Evolutionary conservation across 2,888 invertebrate species (phyloP).

Genomic region (Apotomis capreana): DNA sequence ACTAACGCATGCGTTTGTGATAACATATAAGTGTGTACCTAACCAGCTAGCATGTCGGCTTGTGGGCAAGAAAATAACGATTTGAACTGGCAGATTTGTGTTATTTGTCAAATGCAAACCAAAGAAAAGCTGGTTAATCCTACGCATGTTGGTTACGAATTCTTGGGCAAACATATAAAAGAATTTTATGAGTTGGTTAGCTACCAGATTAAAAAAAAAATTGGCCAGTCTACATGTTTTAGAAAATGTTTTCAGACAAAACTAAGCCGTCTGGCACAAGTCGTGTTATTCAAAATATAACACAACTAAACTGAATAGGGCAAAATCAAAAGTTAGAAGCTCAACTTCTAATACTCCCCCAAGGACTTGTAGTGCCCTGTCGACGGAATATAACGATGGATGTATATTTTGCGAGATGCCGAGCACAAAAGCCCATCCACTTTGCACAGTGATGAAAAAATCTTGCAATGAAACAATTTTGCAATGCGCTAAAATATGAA

Average conservation of each 20-base stretch:
- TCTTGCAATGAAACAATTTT: not conserved
- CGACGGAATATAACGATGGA: not conserved
- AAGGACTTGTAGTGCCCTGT: not conserved
- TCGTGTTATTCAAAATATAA: not conserved
- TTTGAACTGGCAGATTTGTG: not conserved
- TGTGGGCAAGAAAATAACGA: not conserved
- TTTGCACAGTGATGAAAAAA: slow-evolving; percentile 3
- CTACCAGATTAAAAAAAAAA: not conserved
- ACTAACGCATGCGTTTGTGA: too few relatives aligned
- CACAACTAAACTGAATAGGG: not conserved
- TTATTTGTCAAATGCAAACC: not conserved
- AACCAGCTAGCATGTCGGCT: not conserved
- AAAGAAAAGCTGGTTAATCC: not conserved
- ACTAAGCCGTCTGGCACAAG: not conserved
- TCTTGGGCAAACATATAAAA: not conserved
- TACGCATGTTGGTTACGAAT: not conserved
- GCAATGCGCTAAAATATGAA: not conserved
- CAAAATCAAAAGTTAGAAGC: not conserved
- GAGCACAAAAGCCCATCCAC: not conserved
- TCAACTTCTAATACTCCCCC: not conserved
- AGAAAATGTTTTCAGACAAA: not conserved
- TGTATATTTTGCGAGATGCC: slow-evolving; percentile 7
- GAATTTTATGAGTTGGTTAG: not conserved
- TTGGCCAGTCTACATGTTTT: not conserved
- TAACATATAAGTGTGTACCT: too few relatives aligned